These are phyloP conservation scores for Polydrusus cervinus DNA, from an alignment of 2,888 invertebrate genomes.

Conservation along the genomic window DNA sequence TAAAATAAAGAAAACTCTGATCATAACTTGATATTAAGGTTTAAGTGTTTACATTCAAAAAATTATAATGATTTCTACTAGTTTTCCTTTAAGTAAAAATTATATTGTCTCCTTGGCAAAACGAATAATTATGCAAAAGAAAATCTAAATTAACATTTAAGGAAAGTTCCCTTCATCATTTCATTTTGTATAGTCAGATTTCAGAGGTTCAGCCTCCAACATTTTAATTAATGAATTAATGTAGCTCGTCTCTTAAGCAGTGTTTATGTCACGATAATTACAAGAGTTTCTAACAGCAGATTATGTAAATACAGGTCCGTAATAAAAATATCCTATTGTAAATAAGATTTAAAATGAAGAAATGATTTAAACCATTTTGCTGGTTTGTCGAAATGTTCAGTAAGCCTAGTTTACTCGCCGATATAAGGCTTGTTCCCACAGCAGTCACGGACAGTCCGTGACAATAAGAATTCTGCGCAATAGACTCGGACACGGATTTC, in stretches of 20 bases:
- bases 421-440: no score
- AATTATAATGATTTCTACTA: no score
- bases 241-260: slow-evolving; percentile 72
- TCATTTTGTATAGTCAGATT: slow-evolving; percentile 53
- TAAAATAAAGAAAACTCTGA: no score
- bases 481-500: no score
- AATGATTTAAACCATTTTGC: no score
- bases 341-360: no score
- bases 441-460: no score
- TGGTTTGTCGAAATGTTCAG: no score
- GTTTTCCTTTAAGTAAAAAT: neutral
- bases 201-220: slow-evolving; percentile 63
- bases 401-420: no score
- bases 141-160: slow-evolving; percentile 49
- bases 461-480: no score
- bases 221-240: slow-evolving; percentile 73
- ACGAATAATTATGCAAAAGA: slow-evolving; percentile 36
- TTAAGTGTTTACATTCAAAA: no score
- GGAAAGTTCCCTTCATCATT: slow-evolving; percentile 48
- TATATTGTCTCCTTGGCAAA: neutral
- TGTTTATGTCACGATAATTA: slow-evolving; percentile 73
- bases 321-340: neutral
- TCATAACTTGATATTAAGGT: no score
- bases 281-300: slow-evolving; percentile 69
- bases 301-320: slow-evolving; percentile 57